Conservation (phyloP, 2,888 invertebrate genomes). For the Dynastes tityus region DNA sequence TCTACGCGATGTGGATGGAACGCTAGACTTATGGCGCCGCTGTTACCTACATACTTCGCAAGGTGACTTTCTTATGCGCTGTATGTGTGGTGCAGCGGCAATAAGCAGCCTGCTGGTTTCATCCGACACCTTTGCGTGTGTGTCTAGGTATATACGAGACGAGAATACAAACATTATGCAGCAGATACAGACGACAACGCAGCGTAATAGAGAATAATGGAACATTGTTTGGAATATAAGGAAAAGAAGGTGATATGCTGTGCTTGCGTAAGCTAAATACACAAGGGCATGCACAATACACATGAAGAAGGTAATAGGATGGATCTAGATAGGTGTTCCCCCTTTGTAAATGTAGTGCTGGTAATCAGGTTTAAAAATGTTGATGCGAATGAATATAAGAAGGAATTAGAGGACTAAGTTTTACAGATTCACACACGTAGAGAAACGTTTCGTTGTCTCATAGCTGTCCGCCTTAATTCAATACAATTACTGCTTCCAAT, state of each 20-base stretch:
- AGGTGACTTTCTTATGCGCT: constrained; percentile 59
- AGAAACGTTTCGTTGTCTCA: no score
- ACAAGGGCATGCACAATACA: not conserved
- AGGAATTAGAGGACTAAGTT: no score
- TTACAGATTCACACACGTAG: no score
- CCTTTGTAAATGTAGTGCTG: no score
- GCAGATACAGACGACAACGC: not conserved
- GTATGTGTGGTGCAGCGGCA: not conserved
- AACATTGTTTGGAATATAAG: not conserved
- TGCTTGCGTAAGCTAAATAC: not conserved
- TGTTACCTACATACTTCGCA: constrained; percentile 63
- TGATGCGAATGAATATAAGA: no score
- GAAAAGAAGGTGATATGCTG: not conserved
- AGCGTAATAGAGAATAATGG: not conserved
- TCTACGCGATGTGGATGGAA: constrained; percentile 47
- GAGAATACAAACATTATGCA: not conserved
- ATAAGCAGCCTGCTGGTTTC: not conserved
- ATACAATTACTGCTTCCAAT: no score
- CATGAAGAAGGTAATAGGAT: not conserved
- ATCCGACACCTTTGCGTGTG: not conserved
- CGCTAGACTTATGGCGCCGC: constrained; percentile 60
- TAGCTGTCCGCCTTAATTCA: no score
- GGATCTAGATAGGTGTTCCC: not conserved
- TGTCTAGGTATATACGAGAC: not conserved
- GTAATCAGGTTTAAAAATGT: no score